Conservation (phyloP, 2,797 vertebrate genomes). For the Paedocypris micromegethes region DNA sequence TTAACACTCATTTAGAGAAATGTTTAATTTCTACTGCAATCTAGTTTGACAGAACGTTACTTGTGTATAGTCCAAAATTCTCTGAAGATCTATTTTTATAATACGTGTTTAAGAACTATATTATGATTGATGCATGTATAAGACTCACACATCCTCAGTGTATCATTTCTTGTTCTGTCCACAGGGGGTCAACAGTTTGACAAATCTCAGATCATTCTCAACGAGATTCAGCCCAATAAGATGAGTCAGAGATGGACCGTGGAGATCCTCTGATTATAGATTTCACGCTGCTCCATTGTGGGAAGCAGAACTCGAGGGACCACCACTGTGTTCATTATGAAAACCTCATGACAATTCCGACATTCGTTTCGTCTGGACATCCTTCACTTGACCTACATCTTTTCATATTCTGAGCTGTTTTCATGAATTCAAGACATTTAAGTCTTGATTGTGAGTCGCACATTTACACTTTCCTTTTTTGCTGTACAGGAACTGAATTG, state of each 20-base stretch:
- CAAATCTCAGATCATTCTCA: conserved; percentile 81
- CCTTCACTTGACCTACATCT: too few relatives aligned
- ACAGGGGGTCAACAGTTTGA: conserved; percentile 85
- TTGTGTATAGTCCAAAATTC: too few relatives aligned
- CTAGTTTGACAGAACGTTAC: too few relatives aligned
- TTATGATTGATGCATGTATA: too few relatives aligned
- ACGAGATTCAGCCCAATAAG: conserved; percentile 69
- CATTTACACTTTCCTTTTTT: neutral
- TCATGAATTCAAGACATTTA: neutral
- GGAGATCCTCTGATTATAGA: conserved; percentile 70
- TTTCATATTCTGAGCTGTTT: neutral
- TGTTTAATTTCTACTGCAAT: too few relatives aligned
- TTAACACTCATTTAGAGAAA: too few relatives aligned
- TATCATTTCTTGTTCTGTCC: neutral
- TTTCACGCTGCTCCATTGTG: conserved; percentile 15
- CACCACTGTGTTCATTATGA: neutral
- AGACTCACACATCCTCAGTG: conserved; percentile 56
- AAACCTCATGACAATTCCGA: neutral
- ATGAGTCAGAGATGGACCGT: conserved; percentile 79
- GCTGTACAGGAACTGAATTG: neutral
- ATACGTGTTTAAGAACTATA: too few relatives aligned
- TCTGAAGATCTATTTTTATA: too few relatives aligned
- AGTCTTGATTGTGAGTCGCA: neutral
- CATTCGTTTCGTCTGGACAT: too few relatives aligned
- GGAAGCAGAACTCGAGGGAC: conserved; percentile 29